Base-by-base conservation (phyloP, 2,113 vertebrate species). In the Grus americana region DNA sequence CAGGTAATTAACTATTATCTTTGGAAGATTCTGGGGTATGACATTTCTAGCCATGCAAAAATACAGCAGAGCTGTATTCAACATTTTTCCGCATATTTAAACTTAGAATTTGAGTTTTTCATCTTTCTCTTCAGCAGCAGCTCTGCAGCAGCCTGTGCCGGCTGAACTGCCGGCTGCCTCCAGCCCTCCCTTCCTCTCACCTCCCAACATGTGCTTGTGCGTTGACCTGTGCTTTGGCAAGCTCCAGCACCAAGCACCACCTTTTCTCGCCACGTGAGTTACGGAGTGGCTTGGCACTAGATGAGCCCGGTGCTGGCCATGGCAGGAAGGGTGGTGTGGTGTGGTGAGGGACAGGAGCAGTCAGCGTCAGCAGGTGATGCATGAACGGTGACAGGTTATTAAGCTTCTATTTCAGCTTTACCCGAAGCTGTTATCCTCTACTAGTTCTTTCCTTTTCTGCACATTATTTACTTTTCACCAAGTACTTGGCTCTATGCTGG, bases 1-100 rank as follows among this genome's bases (percentile, higher is more conserved):
- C 19, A 2, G 12, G 36, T 20, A 8, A 19, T 52, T 10, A 6
- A 8, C 22, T 38, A 0, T 21, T n/a, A 1, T 5, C 21, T 94
- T 16, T 70, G 68, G 34, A 11, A 44, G 29, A 36, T 22, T 76
- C 50, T 66, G 20, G 19, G 49, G 1, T 8, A 12, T 61, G 59
- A 26, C 11, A 13, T 29, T 44, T 75, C 27, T 54, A 34, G 3
- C 34, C 17, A 16, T 5, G 8, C 7, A 8, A 29, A 79, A 76
- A 50, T 66, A 50, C 2, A 34, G 9, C 68, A 63, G 19, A 75
- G 42, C 9, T 62, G n/a, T n/a, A 75, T 62, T 71, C 73, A 50
- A 5, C 5, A 14, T 34, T 55, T 71, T 66, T 20, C 38, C 46
- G 6, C 42, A 23, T 17, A 26, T 38, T 90, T 61, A n/a, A 55